Evolutionary conservation across 2,113 vertebrate species (phyloP).

Genomic region (Daphoenositta chrysoptera): DNA sequence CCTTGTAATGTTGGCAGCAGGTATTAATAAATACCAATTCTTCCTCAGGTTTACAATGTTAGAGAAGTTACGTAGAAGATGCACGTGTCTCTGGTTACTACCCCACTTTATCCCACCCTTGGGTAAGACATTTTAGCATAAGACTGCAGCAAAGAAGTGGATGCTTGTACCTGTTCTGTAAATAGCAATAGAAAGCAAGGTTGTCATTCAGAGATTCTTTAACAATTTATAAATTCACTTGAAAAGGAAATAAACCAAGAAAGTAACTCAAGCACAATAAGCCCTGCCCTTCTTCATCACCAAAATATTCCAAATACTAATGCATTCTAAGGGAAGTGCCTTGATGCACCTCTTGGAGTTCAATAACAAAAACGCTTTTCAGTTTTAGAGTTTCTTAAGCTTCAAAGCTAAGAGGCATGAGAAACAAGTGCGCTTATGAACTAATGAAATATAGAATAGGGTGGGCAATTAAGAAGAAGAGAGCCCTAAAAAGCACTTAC

Average conservation of each 20-base stretch:
- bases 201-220: background rate
- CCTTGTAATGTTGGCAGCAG: background rate
- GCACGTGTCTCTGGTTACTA: background rate
- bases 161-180: background rate
- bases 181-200: background rate
- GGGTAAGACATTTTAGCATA: background rate
- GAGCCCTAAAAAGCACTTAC: background rate
- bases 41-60: background rate
- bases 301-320: background rate
- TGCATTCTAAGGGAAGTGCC: background rate
- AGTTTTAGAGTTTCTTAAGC: background rate
- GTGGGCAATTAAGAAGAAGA: background rate
- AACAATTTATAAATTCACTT: background rate
- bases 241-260: background rate
- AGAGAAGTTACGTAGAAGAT: background rate
- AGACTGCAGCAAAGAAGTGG: background rate
- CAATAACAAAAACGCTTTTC: background rate
- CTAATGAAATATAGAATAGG: background rate
- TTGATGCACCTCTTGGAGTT: background rate
- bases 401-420: background rate
- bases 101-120: background rate
- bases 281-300: background rate
- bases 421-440: constrained; percentile 5
- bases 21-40: background rate
- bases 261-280: background rate